Conservation (phyloP, 2,888 invertebrate species). For the Ernsta delagoae region DNA sequence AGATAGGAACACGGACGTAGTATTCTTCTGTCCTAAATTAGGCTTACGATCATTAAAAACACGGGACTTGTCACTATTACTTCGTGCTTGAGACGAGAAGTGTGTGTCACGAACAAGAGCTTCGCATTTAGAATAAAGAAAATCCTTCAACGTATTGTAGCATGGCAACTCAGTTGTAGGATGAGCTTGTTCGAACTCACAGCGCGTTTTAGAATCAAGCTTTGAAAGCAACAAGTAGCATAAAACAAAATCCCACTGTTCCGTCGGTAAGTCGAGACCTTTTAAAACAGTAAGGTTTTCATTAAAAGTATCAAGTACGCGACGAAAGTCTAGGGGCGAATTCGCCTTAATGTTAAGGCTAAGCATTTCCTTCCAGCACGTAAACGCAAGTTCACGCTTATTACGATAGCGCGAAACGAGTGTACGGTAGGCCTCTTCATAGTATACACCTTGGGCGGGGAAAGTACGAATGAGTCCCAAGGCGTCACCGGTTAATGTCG, state of each 20-base stretch:
- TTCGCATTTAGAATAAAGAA: constrained; percentile 5
- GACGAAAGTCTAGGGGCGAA: neutral
- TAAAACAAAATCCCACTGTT: constrained; percentile 1
- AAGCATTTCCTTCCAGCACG: neutral
- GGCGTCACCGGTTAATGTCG: constrained; percentile 4
- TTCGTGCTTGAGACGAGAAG: constrained; percentile 4
- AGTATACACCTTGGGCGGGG: constrained; percentile 2
- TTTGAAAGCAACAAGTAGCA: constrained; percentile 1
- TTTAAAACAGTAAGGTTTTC: neutral
- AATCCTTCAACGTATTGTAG: constrained; percentile 1
- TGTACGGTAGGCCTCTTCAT: constrained; percentile 1
- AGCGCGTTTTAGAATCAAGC: constrained; percentile 1
- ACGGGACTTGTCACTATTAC: neutral
- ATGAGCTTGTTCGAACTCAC: constrained; percentile 1
- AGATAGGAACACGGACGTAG: neutral
- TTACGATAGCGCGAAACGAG: constrained; percentile 4
- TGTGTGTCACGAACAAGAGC: constrained; percentile 2
- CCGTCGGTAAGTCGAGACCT: constrained; percentile 1
- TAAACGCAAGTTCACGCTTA: neutral
- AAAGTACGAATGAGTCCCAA: constrained; percentile 6
- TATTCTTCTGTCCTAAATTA: constrained; percentile 1
- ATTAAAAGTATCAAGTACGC: neutral
- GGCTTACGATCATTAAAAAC: neutral
- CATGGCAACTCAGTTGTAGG: neutral
- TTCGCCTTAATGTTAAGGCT: constrained; percentile 4